Evolutionary conservation across 2,888 invertebrate species (phyloP), one percentile per base, ranked within the genome.

Genomic region (Spilarctia lutea): DNA sequence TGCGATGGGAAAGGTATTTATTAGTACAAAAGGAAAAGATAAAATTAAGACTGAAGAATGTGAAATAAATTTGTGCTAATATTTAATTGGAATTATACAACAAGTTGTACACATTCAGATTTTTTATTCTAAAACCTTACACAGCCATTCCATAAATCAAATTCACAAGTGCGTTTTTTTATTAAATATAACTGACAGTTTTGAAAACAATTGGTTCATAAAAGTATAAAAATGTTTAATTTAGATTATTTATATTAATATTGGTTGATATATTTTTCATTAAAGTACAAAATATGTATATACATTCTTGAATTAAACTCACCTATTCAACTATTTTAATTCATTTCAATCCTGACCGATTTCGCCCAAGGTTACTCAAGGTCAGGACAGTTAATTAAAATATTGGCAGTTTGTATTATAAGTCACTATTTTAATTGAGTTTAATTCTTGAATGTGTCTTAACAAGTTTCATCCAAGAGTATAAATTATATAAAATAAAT

Each of bases 1-100:
- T 90, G 75, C 84, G 88, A 78, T 95, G 94, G 94, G 81, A 87
- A 18, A 79, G 77, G 30, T 76, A 82, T 39, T 75, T 87, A 67
- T n/a, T 66, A 4, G 71, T 70, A 73, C 3, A 30, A 18, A 39
- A 68, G 10, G 30, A 30, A 52, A 65, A 68, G 1, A 18, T 0
- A 3, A 72, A 66, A n/a, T 10, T 3, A n/a, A 35, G 52, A 75
- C 63, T n/a, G n/a, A n/a, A n/a, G n/a, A n/a, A 56, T 56, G 4
- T 10, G 11, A 39, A 42, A 7, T 66, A 66, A 66, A 72, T 27
- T 77, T 65, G 35, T 77, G 70, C 48, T 65, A 63, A 63, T 63
- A 39, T 39, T 74, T 30, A 75, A 68, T 68, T 68, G 13, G 67
- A 42, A 33, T 63, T 30, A 70, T 60, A 60, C 6, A 39, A 63